Evolutionary conservation across 2,888 invertebrate genomes (phyloP).

Genomic region (Didymodactylos carnosus): DNA sequence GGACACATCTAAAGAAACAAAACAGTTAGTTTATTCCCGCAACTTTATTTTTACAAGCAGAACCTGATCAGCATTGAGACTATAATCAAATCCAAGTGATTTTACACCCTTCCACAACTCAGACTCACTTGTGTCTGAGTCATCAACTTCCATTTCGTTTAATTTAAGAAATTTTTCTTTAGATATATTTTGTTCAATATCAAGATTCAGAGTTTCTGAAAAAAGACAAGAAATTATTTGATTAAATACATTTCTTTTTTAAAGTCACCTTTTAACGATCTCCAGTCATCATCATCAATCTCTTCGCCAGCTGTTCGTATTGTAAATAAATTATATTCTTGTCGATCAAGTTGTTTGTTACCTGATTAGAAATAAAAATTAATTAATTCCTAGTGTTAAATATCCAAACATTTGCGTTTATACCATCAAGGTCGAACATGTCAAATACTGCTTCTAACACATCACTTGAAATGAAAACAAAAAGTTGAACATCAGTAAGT

Average conservation of each 20-base stretch:
- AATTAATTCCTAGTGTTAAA: not conserved
- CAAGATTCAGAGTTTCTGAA: not conserved
- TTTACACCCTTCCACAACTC: not conserved
- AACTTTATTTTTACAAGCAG: not conserved
- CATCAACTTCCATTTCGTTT: not conserved
- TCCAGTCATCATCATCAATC: not conserved
- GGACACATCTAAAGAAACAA: not conserved
- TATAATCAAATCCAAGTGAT: not conserved
- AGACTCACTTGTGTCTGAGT: not conserved
- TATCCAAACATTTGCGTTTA: not conserved
- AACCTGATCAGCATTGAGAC: not conserved
- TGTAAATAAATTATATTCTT: not conserved
- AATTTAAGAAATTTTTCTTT: not conserved
- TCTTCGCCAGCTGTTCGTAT: not conserved
- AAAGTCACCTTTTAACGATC: not conserved
- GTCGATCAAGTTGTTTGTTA: not conserved
- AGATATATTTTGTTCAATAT: not conserved
- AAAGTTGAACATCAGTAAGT: not conserved
- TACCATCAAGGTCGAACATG: not conserved
- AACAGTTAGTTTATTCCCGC: no score
- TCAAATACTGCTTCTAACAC: not conserved
- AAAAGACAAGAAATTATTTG: not conserved
- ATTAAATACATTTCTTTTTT: not conserved
- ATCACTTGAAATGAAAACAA: not conserved
- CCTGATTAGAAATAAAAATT: not conserved